Conservation (phyloP, 2,797 vertebrate species). For the Schizothorax lantsangensis region DNA sequence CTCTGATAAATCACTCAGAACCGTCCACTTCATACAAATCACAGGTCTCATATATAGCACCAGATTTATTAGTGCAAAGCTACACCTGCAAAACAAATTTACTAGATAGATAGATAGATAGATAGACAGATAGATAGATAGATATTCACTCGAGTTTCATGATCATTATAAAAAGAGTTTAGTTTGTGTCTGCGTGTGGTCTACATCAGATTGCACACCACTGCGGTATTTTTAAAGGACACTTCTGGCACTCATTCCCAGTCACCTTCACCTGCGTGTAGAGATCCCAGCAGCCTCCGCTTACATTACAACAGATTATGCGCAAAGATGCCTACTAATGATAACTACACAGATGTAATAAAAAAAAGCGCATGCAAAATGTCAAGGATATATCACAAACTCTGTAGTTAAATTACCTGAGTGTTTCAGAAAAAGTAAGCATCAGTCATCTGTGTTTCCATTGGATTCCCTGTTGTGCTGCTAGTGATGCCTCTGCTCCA, state of each 20-base stretch:
- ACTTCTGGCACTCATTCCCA: conserved; percentile 58
- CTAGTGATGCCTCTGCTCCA: not conserved
- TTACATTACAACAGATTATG: conserved; percentile 15
- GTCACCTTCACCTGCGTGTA: conserved; percentile 62
- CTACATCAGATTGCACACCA: conserved; percentile 49
- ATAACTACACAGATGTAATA: not conserved
- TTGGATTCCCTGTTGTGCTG: conserved; percentile 25
- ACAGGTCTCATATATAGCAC: not conserved
- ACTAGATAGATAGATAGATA: conserved; percentile 29
- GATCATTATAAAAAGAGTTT: conserved; percentile 4
- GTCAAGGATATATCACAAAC: not conserved
- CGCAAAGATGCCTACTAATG: conserved; percentile 17
- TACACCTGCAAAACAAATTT: not conserved
- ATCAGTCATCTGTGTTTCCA: conserved; percentile 40
- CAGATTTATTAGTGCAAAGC: not conserved
- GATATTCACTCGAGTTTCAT: not conserved
- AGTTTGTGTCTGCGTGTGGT: not conserved
- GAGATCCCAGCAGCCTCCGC: conserved; percentile 30
- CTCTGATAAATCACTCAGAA: not conserved
- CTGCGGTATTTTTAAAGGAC: conserved; percentile 66
- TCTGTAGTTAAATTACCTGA: conserved; percentile 54
- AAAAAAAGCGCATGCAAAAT: conserved; percentile 9
- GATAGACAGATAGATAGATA: conserved; percentile 36
- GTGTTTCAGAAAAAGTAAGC: conserved; percentile 39
- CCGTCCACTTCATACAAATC: not conserved